These are phyloP conservation scores for Anguilla japonica DNA, from an alignment of 2,113 vertebrate genomes.

Conservation along the genomic window DNA sequence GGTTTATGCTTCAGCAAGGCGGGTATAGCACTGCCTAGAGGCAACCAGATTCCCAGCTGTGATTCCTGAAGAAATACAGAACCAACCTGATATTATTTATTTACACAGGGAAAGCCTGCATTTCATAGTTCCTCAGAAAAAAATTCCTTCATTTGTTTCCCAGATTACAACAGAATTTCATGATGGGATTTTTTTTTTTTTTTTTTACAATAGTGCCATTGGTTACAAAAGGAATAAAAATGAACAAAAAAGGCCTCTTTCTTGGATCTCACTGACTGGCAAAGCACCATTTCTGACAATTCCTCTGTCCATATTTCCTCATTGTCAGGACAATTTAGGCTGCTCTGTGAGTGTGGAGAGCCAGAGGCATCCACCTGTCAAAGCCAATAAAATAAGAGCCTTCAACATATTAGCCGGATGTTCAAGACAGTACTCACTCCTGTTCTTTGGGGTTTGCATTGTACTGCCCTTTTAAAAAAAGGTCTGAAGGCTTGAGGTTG, in stretches of 20 bases:
- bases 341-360: constrained; percentile 42
- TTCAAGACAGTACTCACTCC: not conserved
- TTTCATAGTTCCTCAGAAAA: not conserved
- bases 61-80: not conserved
- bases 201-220: not conserved
- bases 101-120: not conserved
- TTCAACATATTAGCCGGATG: not conserved
- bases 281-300: constrained; percentile 3
- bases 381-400: not conserved
- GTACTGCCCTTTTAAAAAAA: not conserved
- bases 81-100: not conserved
- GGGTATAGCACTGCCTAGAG: not conserved
- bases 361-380: constrained; percentile 22
- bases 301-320: constrained; percentile 34
- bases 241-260: not conserved
- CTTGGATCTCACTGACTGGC: not conserved
- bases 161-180: not conserved
- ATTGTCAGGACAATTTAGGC: constrained; percentile 44
- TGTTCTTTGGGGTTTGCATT: not conserved
- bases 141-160: not conserved
- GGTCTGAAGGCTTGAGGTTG: not conserved
- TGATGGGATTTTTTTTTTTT: not conserved
- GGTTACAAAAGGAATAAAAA: not conserved
- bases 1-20: constrained; percentile 57
- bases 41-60: not conserved